Base-by-base conservation (phyloP, 2,797 vertebrate species). In the Epinephelus malabaricus region DNA sequence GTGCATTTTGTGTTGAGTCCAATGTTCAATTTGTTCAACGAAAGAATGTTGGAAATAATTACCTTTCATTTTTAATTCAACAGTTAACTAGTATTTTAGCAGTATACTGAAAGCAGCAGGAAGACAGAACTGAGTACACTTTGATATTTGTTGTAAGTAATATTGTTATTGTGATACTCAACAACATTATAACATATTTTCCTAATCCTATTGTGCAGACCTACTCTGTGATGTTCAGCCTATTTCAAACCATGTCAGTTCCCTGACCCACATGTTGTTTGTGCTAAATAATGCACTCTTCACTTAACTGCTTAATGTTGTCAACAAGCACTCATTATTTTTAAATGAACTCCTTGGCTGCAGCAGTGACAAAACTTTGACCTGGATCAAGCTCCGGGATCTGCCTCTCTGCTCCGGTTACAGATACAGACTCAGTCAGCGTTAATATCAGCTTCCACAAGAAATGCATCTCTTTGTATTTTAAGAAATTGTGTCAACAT, bases 241-340 rank as follows among this genome's bases (percentile, higher is more conserved):
- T 2, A n/a, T 83, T 62, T 77, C 14, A 60, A 58, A 56, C 60
- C 60, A 34, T 5, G 62, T 69, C 18, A 53, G 65, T 53, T 76
- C 69, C 83, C 51, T 63, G 70, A 69, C 73, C 75, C 51, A 55
- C 34, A 74, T 4, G 14, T 9, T 71, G 66, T 87, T 69, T 2
- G 4, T 65, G 68, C 79, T 86, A 82, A 92, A 93, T 90, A 88
- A 92, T 88, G 69, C 79, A 89, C 69, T 77, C 43, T 55, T 68
- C 67, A 70, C 82, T 88, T 83, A 79, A 80, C 76, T 76, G 75
- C 78, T 86, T 75, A 73, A 81, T 64, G 46, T 77, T 17, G 27
- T 78, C 68, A 85, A 91, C 83, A 86, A 66, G 83, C 65, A 78
- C 89, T 95, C 94, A 94, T 96, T 94, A 96, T 83, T 95, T 95